Evolutionary conservation across 1,140 invertebrate species (phyloP).

Genomic region (Nilaparvata lugens): DNA sequence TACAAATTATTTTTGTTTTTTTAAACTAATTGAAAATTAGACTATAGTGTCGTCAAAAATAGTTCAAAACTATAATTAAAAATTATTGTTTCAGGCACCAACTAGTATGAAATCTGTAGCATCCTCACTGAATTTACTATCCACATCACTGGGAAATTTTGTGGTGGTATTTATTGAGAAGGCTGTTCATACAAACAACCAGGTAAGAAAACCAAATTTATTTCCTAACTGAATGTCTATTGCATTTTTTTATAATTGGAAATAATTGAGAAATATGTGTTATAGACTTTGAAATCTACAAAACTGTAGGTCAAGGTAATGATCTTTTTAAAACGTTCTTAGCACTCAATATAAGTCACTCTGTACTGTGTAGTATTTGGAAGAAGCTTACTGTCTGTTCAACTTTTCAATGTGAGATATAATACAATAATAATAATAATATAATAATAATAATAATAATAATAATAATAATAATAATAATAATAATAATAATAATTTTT

Average conservation of each 20-base stretch:
- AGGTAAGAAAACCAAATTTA: neutral
- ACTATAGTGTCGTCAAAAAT: too few species aligned
- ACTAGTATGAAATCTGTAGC: neutral
- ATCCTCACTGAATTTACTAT: neutral
- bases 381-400: too few species aligned
- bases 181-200: neutral
- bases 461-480: neutral
- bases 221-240: too few species aligned
- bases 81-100: neutral
- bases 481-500: neutral
- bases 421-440: too few species aligned
- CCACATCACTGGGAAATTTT: neutral
- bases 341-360: neutral
- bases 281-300: neutral
- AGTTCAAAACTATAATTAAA: too few species aligned
- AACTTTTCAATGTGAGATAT: too few species aligned
- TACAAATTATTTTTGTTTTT: too few species aligned
- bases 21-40: too few species aligned
- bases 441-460: too few species aligned
- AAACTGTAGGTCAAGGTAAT: neutral
- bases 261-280: neutral
- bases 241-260: too few species aligned
- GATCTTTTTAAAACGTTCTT: neutral
- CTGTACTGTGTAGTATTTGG: too few species aligned
- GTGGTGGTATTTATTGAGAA: neutral